These are phyloP conservation scores for Atrichornis clamosus DNA, from an alignment of 2,113 vertebrate genomes.

Conservation along the genomic window DNA sequence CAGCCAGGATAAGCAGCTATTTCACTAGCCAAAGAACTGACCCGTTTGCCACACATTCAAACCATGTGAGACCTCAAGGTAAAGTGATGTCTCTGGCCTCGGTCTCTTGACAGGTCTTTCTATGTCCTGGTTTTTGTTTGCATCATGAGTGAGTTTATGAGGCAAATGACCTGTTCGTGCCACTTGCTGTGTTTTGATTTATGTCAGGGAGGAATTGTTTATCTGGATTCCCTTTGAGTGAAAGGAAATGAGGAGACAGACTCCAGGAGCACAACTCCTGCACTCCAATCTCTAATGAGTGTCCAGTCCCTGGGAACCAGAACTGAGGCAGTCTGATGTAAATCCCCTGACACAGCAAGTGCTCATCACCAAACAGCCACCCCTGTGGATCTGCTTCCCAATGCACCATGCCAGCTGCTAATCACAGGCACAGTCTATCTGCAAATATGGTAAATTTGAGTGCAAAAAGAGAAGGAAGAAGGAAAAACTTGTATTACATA, in stretches of 20 bases:
- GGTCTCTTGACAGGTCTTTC: neutral
- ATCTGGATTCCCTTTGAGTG: neutral
- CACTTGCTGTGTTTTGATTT: neutral
- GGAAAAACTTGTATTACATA: neutral
- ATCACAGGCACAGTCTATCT: neutral
- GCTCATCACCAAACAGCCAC: neutral
- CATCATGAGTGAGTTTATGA: neutral
- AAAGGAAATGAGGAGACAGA: neutral
- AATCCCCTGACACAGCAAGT: neutral
- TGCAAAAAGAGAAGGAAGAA: neutral
- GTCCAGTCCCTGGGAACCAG: neutral
- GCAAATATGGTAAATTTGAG: neutral
- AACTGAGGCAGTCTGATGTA: neutral
- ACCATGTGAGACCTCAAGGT: neutral
- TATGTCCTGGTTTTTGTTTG: neutral
- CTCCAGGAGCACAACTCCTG: neutral
- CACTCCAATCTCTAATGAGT: neutral
- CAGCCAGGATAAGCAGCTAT: neutral
- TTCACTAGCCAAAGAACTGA: neutral
- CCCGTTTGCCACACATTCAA: fast-evolving
- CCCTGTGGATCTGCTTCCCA: neutral
- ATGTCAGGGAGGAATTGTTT: neutral
- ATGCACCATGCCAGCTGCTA: neutral
- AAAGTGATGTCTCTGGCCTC: neutral
- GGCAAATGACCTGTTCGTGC: neutral